Evolutionary conservation across 2,888 invertebrate genomes (phyloP).

Genomic region (Piscicola geometra): DNA sequence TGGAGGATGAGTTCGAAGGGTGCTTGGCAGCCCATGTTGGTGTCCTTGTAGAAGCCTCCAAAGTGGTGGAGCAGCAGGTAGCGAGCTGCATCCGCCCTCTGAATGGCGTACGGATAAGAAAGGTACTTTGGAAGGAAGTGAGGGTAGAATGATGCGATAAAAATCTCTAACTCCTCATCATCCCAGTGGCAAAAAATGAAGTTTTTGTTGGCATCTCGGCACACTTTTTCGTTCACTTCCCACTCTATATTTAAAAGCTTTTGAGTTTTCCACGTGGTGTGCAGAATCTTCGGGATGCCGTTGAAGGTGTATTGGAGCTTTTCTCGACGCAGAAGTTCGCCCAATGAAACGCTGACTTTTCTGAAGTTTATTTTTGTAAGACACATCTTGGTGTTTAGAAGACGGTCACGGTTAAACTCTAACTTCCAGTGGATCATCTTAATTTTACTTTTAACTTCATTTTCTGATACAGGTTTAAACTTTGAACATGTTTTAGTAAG

Average conservation of each 20-base stretch:
- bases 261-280: conserved; percentile 27
- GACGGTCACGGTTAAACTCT: neutral
- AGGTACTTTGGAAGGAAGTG: conserved; percentile 13
- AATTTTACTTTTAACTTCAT: neutral
- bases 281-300: conserved; percentile 18
- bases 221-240: neutral
- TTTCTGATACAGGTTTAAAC: neutral
- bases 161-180: conserved; percentile 19
- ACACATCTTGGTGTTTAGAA: neutral
- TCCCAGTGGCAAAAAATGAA: conserved; percentile 32
- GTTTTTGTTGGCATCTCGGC: neutral
- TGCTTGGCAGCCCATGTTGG: conserved; percentile 24
- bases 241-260: neutral
- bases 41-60: conserved; percentile 30
- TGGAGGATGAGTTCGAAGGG: conserved; percentile 13
- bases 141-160: conserved; percentile 12
- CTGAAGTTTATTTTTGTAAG: neutral
- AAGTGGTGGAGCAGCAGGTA: conserved; percentile 24
- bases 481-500: neutral
- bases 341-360: neutral
- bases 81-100: conserved; percentile 20
- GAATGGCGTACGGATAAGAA: conserved; percentile 25
- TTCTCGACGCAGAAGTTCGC: neutral
- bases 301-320: neutral
- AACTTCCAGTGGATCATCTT: neutral